Percentiles rank a stretch among this genome's conserved stretches.
phyloP scores from a whole-genome alignment of 2,888 invertebrate genomes.

The Luperina nickerlii region DNA sequence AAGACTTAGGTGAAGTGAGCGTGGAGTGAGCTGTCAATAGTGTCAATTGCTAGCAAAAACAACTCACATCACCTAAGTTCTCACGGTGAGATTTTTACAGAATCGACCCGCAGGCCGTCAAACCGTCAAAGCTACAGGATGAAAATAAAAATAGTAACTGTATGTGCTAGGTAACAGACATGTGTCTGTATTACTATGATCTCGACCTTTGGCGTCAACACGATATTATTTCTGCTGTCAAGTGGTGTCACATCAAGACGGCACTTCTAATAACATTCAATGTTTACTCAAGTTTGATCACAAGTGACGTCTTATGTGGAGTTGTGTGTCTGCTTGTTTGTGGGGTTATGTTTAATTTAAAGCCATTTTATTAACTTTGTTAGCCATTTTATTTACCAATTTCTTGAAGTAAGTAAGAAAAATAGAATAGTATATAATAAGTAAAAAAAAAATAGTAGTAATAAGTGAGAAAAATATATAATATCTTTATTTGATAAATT shows the following conservation, averaged over 20 bases:
- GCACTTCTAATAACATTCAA: slow-evolving; percentile 29
- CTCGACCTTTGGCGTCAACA: slow-evolving; percentile 26
- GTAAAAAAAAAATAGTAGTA: too few species aligned
- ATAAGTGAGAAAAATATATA: not conserved
- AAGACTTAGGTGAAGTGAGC: too few species aligned
- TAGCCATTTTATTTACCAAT: too few species aligned
- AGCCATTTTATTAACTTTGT: not conserved
- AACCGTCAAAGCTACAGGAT: slow-evolving; percentile 22
- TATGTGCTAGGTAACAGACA: slow-evolving; percentile 4
- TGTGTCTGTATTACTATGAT: slow-evolving; percentile 7
- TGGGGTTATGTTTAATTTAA: not conserved
- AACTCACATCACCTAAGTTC: too few species aligned
- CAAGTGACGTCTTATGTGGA: not conserved
- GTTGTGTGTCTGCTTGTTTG: not conserved
- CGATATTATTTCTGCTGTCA: slow-evolving; percentile 38
- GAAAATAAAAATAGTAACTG: slow-evolving; percentile 7
- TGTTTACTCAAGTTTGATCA: slow-evolving; percentile 29
- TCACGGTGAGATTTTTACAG: too few species aligned
- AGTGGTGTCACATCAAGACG: slow-evolving; percentile 4
- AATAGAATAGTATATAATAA: too few species aligned
- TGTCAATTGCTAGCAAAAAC: too few species aligned
- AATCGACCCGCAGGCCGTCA: too few species aligned
- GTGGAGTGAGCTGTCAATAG: too few species aligned
- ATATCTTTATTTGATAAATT: not conserved
- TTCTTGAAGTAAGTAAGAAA: not conserved